Evolutionary conservation across 1,140 invertebrate species (phyloP), one percentile per base, ranked within the genome.

Genomic region (Oncopodura yosiiana): DNA sequence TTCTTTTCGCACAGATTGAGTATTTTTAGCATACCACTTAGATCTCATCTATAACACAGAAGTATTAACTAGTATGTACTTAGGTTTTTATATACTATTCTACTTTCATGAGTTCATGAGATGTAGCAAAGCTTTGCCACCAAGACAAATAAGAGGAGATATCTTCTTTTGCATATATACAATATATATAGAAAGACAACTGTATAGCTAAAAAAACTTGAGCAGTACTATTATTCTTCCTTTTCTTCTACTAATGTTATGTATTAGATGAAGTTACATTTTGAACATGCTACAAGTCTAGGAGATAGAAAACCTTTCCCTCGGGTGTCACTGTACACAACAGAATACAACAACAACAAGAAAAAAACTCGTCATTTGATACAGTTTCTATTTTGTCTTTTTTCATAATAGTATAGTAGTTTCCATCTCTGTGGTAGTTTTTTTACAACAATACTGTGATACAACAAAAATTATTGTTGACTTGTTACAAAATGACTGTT

Each of bases 1-100:
- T 52, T 43, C 41, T 52, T 52, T 52, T 52, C 50, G 50, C 50
- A 52, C 50, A 52, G 39, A 32, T 14, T n/a, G 29, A 14, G 24
- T 53, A 53, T 53, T 53, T 53, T 53, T 53, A 53, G 29, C 30
- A n/a, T n/a, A n/a, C n/a, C n/a, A n/a, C n/a, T n/a, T n/a, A n/a
- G n/a, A n/a, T n/a, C n/a, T n/a, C n/a, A n/a, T n/a, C 29, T 24
- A 43, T 34, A 34, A 9, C 38, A 16, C 16, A 5, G 9, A 9
- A 9, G 9, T 16, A 39, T 39, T 5, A 6, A 9, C 18, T 18
- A 39, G 9, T 8, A 39, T 8, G 9, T 39, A 5, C 37, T 39
- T 39, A 39, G 37, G 37, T 39, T 41, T 18, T 41, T 41, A 9
- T 18, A 16, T 41, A 18, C 18, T 41, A 6, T 6, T 18, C 8